phyloP scores from a whole-genome alignment of 2,888 invertebrate genomes.

The Cerastis leucographa region DNA sequence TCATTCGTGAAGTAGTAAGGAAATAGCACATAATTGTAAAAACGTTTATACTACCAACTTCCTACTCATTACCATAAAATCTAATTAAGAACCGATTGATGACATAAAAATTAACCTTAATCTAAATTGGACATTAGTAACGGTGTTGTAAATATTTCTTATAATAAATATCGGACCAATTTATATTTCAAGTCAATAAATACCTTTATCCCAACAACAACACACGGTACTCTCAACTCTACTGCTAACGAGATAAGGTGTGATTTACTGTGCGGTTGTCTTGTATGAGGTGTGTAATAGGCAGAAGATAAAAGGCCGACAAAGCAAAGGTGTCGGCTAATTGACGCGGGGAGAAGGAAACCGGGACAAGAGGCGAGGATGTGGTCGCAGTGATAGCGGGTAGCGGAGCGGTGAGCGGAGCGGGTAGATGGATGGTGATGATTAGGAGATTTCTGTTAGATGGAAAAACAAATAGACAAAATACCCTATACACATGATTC shows the following conservation, averaged over 20 bases:
- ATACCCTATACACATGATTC: not conserved
- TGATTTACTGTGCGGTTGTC: constrained; percentile 50
- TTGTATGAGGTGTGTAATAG: constrained; percentile 73
- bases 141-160: constrained; percentile 68
- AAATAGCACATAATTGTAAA: constrained; percentile 46
- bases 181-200: constrained; percentile 73
- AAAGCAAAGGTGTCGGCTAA: constrained; percentile 86
- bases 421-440: not conserved
- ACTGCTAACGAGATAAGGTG: constrained; percentile 47
- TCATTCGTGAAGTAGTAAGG: constrained; percentile 21
- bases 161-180: constrained; percentile 65
- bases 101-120: constrained; percentile 55
- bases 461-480: too few relatives aligned
- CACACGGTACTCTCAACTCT: constrained; percentile 47
- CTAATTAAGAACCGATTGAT: constrained; percentile 56
- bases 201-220: constrained; percentile 58
- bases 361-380: constrained; percentile 65
- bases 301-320: constrained; percentile 81
- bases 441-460: not conserved
- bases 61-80: constrained; percentile 57
- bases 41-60: constrained; percentile 40
- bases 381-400: constrained; percentile 65
- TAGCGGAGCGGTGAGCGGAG: constrained; percentile 40
- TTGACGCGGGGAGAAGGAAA: constrained; percentile 83
- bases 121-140: constrained; percentile 68